Conservation (phyloP, 2,888 invertebrate species). For the Aproaerema taeniolella region DNA sequence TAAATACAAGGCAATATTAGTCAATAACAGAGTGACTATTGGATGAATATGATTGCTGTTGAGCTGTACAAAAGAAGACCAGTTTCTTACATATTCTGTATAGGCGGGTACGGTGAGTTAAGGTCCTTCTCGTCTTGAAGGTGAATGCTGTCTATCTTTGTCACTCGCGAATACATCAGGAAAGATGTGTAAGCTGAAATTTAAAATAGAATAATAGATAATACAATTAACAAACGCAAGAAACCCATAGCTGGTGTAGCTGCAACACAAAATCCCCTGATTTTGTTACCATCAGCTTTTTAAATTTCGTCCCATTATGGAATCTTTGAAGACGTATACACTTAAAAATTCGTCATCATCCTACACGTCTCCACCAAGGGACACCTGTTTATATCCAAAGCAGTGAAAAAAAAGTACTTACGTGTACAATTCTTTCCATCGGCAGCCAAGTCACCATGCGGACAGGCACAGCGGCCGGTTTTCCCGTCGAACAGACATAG, state of each 20-base stretch:
- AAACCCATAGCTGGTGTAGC: not conserved
- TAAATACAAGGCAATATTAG: no score
- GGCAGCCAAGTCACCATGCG: conserved; percentile 84
- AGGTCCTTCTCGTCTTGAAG: conserved; percentile 83
- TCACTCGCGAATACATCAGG: conserved; percentile 89
- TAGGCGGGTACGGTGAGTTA: conserved; percentile 87
- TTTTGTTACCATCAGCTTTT: no score
- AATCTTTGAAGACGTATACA: no score
- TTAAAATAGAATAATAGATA: no score
- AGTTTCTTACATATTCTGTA: conserved; percentile 80
- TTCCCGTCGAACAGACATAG: conserved; percentile 86
- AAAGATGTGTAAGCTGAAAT: conserved; percentile 85
- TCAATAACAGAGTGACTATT: no score
- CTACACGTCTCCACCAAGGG: no score
- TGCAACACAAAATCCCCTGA: no score
- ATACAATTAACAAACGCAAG: not conserved
- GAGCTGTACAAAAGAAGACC: no score
- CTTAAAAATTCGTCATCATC: no score
- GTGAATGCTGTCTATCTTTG: conserved; percentile 88
- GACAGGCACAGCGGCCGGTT: conserved; percentile 85
- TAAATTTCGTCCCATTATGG: no score
- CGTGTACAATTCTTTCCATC: conserved; percentile 82
- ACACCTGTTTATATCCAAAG: no score
- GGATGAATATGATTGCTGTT: no score
- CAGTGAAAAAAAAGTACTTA: conserved; percentile 44